Conservation (phyloP, 2,888 invertebrate species). For the Acholoe squamosa region DNA sequence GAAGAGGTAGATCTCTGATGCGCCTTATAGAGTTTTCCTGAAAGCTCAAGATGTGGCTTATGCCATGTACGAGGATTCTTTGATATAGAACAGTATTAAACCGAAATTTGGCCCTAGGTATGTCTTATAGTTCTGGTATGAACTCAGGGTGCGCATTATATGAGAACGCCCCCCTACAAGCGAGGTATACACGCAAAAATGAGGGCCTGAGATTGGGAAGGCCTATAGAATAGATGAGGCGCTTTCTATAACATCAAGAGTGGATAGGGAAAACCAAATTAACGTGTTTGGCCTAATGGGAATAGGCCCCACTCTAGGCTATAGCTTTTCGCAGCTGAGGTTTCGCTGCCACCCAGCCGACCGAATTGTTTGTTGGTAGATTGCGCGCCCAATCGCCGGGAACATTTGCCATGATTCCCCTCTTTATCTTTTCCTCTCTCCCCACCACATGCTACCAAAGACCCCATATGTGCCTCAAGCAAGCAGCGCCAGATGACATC, state of each 20-base stretch:
- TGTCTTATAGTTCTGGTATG: no score
- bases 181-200: no score
- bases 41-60: no score
- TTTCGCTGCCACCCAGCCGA: background rate
- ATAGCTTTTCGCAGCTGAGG: background rate
- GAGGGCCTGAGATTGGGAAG: no score
- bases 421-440: background rate
- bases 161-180: no score
- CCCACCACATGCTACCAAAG: background rate
- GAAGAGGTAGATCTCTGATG: no score
- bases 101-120: no score
- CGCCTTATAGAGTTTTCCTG: no score
- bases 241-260: background rate
- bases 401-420: conserved; percentile 14
- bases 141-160: no score
- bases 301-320: background rate
- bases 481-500: background rate
- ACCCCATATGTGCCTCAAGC: background rate
- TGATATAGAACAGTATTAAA: no score
- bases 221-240: background rate
- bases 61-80: no score
- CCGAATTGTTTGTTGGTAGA: conserved; percentile 6
- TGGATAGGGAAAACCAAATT: background rate
- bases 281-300: conserved; percentile 36
- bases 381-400: conserved; percentile 43